Conservation (phyloP, 1,140 invertebrate species). For the Drosophila teissieri region DNA sequence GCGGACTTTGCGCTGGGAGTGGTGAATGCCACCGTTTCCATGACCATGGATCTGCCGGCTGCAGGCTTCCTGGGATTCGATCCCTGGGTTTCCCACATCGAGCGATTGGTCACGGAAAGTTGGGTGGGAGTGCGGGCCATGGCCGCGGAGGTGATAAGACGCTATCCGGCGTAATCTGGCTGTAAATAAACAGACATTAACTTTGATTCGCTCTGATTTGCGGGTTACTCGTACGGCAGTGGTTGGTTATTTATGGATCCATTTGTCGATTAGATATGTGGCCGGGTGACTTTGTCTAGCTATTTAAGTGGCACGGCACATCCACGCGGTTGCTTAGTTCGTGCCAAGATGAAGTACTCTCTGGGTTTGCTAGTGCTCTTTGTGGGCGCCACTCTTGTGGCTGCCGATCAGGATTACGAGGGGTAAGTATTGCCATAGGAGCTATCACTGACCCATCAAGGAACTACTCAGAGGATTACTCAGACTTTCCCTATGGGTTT, state of each 20-base stretch:
- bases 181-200: conserved; percentile 58
- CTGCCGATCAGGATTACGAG: conserved; percentile 47
- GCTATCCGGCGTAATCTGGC: conserved; percentile 25
- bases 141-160: conserved; percentile 67
- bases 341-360: conserved; percentile 40
- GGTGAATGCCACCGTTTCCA: conserved; percentile 87
- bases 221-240: conserved; percentile 16
- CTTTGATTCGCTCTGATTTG: conserved; percentile 52
- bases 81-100: conserved; percentile 88
- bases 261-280: conserved; percentile 52
- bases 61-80: conserved; percentile 87
- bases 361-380: conserved; percentile 45
- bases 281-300: neutral
- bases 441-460: too few species aligned
- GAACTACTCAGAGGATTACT: too few species aligned
- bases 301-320: conserved; percentile 46
- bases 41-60: conserved; percentile 89
- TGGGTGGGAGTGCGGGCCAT: conserved; percentile 88
- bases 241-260: conserved; percentile 35
- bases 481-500: too few species aligned
- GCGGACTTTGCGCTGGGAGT: conserved; percentile 88
- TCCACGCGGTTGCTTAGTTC: conserved; percentile 46
- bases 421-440: conserved; percentile 37
- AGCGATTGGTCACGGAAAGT: conserved; percentile 88
- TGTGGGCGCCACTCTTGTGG: conserved; percentile 29